phyloP scores from a whole-genome alignment of 1,140 invertebrate genomes.

The Calephelis nemesis region DNA sequence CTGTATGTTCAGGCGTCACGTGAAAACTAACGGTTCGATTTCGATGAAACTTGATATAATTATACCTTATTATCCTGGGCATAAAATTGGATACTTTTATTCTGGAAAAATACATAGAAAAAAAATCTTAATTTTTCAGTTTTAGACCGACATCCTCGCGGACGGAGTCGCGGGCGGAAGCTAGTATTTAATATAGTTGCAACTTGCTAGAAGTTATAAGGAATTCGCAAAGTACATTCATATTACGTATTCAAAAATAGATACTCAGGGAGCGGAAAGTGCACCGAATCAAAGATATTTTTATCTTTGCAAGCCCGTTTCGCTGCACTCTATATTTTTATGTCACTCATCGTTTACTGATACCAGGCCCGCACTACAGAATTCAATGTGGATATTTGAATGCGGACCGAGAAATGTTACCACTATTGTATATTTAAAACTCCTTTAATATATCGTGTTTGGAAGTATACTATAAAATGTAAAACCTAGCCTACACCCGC shows the following conservation, averaged over 20 bases:
- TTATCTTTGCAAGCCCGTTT: constrained; percentile 9
- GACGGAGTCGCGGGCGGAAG: no score
- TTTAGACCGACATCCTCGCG: no score
- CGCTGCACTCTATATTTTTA: constrained; percentile 16
- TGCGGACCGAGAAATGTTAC: not conserved
- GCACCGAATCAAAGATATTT: constrained; percentile 17
- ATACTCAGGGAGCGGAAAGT: constrained; percentile 2
- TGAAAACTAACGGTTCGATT: no score
- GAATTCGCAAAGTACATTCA: constrained; percentile 1
- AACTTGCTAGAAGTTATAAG: constrained; percentile 13
- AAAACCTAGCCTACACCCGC: no score
- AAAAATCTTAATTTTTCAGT: no score
- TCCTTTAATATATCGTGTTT: not conserved
- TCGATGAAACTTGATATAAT: no score
- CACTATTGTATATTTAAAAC: constrained; percentile 5
- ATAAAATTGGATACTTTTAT: no score
- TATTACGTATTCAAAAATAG: constrained; percentile 9
- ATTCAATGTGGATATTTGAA: constrained; percentile 13
- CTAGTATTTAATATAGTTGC: not conserved
- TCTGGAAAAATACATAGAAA: no score
- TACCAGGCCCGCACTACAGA: constrained; percentile 1
- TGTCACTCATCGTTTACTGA: constrained; percentile 17
- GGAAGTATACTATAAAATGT: no score
- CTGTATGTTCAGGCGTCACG: no score
- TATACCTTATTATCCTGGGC: no score